Base-by-base conservation (phyloP, 2,113 vertebrate genomes). In the Climacteris rufus region DNA sequence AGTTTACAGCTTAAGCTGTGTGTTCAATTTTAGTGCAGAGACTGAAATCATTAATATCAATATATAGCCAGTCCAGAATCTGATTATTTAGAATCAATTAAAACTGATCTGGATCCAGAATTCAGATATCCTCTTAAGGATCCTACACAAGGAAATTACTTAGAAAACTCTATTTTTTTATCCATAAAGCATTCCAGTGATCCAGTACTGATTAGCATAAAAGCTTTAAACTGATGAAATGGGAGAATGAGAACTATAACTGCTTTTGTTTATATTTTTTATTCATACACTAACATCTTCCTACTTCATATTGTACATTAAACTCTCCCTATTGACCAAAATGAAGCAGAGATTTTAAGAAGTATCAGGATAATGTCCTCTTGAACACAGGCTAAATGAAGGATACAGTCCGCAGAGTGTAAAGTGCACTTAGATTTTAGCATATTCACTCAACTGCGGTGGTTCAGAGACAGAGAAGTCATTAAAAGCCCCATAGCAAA, bases 351-450 rank as follows among this genome's bases (percentile, higher is more conserved):
- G 45, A 66, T 86, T 94, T 86, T 59, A 93, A 77, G 80, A 96
- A 74, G 40, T 91, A 66, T 90, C 56, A 60, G 47, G 30, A 49
- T 90, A 91, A 94, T 83, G 87, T 86, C 42, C 82, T 78, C 54
- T 70, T 84, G 59, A 81, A 92, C 60, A 81, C 1, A 7, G 68
- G 25, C 59, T 94, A 96, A 96, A 90, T 64, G 68, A 91, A 90
- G 64, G 52, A 88, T 90, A 31, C 12, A 85, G 79, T 81, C 85
- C 68, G 75, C 2, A 45, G 87, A 92, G 79, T 90, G 72, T 81
- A 68, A 86, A 93, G 57, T 71, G 76, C 90, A 75, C 83, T 95
- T 92, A 90, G 31, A 92, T 92, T 93, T 94, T 75, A 93, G 85
- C 60, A 45, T 92, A 88, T 92, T 94, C 90, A 75, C 64, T 97